phyloP scores from a whole-genome alignment of 2,888 invertebrate genomes.

The Caenorhabditis doughertyi region DNA sequence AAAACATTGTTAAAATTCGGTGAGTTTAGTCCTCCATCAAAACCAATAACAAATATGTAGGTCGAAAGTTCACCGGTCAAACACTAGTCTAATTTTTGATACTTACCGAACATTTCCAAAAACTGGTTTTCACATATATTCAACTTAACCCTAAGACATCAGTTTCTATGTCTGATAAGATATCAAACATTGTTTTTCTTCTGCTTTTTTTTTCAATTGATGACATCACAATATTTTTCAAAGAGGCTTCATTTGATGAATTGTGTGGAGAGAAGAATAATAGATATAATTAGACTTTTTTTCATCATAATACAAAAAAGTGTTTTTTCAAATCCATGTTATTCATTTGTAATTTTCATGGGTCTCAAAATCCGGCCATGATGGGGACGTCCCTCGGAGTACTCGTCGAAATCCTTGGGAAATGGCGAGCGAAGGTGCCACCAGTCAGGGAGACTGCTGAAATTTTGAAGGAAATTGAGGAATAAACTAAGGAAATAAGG shows the following conservation, averaged over 20 bases:
- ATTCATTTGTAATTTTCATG: constrained; percentile 37
- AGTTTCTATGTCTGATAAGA: constrained; percentile 19
- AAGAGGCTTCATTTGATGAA: constrained; percentile 25
- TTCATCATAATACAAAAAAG: not conserved
- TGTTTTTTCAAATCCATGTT: not conserved
- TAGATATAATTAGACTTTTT: not conserved
- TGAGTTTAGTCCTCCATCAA: too few species aligned
- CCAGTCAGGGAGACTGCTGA: constrained; percentile 60
- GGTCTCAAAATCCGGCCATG: constrained; percentile 44
- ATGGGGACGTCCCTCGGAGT: constrained; percentile 35
- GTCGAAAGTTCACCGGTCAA: too few species aligned
- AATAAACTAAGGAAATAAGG: not conserved
- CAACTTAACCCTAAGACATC: constrained; percentile 6
- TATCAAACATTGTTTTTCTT: not conserved
- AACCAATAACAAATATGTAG: too few species aligned
- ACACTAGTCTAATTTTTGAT: too few species aligned
- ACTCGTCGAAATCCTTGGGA: constrained; percentile 57
- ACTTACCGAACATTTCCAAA: not conserved
- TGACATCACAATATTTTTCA: constrained; percentile 2
- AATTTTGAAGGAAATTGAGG: constrained; percentile 5
- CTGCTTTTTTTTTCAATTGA: not conserved
- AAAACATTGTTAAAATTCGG: too few species aligned
- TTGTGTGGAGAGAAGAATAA: constrained; percentile 6
- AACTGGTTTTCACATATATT: not conserved
- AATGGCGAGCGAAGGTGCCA: constrained; percentile 58